Percentiles rank a stretch among this genome's conserved stretches.
Evolutionary conservation across 2,797 vertebrate genomes (phyloP).

Genomic region (Ctenopoma kingsleyae): DNA sequence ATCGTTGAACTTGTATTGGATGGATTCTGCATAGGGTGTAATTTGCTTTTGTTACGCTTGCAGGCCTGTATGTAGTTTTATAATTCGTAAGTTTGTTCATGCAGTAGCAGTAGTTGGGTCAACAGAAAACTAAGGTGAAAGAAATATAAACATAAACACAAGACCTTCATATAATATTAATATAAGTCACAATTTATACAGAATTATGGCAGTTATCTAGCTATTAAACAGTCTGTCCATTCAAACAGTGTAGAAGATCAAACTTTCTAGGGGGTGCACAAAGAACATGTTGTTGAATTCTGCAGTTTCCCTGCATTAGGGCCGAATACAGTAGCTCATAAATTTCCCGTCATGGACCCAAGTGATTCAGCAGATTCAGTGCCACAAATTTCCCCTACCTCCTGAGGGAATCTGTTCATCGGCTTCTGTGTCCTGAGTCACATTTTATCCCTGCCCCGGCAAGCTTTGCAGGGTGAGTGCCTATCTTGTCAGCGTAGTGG

Average conservation of each 20-base stretch:
- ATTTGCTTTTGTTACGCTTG: not conserved
- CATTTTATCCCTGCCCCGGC: conserved; percentile 60
- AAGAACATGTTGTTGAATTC: conserved; percentile 21
- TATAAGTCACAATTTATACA: no score
- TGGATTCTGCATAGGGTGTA: not conserved
- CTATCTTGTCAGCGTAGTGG: conserved; percentile 27
- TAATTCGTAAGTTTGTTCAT: not conserved
- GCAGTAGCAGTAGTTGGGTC: not conserved
- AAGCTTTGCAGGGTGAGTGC: conserved; percentile 54
- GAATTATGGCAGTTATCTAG: no score
- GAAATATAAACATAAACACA: not conserved
- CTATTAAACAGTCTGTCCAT: not conserved
- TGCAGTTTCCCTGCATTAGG: conserved; percentile 48
- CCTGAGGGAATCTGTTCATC: conserved; percentile 64
- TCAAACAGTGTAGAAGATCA: not conserved
- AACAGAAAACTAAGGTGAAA: not conserved
- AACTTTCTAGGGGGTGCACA: conserved; percentile 3
- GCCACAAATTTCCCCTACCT: conserved; percentile 27
- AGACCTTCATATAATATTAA: not conserved
- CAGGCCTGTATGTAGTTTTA: not conserved
- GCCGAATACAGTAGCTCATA: conserved; percentile 68
- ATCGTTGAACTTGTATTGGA: not conserved
- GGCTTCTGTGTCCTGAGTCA: conserved; percentile 72
- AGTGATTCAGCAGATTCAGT: conserved; percentile 70
- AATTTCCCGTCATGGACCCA: conserved; percentile 59